Conservation (phyloP, 1,140 invertebrate genomes). For the Leptestheria dahalacensis region DNA sequence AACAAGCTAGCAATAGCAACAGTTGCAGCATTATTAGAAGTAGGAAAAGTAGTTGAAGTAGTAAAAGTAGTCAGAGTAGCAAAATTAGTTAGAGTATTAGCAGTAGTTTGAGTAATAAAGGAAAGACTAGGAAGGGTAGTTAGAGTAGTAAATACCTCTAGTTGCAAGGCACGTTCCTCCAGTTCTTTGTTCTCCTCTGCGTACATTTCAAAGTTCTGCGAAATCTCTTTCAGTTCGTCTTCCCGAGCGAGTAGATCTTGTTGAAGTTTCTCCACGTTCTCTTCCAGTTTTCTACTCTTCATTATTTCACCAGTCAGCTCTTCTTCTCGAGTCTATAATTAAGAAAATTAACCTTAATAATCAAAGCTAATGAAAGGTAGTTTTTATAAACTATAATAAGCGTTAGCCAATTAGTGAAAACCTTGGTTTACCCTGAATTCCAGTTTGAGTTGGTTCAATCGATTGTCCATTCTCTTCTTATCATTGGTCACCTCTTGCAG, state of each 20-base stretch:
- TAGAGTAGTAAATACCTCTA: neutral
- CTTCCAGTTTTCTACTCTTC: neutral
- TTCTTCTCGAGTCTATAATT: neutral
- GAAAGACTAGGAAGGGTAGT: neutral
- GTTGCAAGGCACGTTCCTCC: neutral
- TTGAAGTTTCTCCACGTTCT: neutral
- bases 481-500: constrained; percentile 10
- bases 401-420: too few relatives aligned
- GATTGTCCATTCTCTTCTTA: constrained; percentile 6
- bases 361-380: too few relatives aligned
- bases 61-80: too few relatives aligned
- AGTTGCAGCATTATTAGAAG: too few relatives aligned
- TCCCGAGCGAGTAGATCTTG: neutral
- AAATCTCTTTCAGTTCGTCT: neutral
- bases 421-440: neutral
- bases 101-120: neutral
- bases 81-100: neutral
- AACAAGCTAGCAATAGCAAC: too few relatives aligned
- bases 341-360: too few relatives aligned
- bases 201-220: neutral
- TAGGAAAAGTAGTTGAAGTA: too few relatives aligned
- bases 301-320: neutral
- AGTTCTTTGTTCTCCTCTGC: neutral
- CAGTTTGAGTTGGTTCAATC: constrained; percentile 3
- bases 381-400: too few relatives aligned